phyloP scores from a whole-genome alignment of 2,797 vertebrate species.

The Pteropus rufus region DNA sequence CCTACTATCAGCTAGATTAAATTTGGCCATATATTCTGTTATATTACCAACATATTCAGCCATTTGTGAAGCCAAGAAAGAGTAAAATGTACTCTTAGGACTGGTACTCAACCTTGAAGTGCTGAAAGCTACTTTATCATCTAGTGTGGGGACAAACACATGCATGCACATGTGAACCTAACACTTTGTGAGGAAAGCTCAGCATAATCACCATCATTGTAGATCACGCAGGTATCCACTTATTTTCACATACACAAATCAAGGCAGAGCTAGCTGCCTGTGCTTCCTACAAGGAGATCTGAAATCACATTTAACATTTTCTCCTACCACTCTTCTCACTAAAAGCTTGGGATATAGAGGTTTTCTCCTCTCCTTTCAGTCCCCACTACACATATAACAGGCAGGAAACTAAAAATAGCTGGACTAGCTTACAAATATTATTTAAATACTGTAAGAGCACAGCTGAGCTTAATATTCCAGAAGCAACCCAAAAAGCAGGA shows the following conservation, averaged over 20 bases:
- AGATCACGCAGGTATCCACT: conserved; percentile 25
- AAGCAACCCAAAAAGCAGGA: neutral
- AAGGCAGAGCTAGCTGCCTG: conserved; percentile 28
- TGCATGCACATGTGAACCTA: conserved; percentile 21
- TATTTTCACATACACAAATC: conserved; percentile 55
- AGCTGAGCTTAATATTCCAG: neutral
- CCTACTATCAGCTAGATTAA: conserved; percentile 62
- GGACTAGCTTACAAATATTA: neutral
- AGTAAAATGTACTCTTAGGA: conserved; percentile 59
- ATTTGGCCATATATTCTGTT: conserved; percentile 57
- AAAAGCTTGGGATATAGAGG: neutral
- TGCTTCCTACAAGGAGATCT: conserved; percentile 8
- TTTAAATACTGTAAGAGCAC: neutral
- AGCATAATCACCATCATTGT: neutral
- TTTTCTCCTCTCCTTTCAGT: neutral
- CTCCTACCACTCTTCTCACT: neutral
- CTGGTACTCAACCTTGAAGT: conserved; percentile 69
- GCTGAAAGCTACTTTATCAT: conserved; percentile 67
- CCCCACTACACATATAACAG: neutral
- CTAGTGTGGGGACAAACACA: conserved; percentile 44
- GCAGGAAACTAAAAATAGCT: neutral
- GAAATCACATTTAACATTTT: conserved; percentile 22
- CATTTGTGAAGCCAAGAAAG: conserved; percentile 61
- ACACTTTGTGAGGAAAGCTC: neutral
- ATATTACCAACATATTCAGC: conserved; percentile 44